Percentiles rank a stretch among this genome's conserved stretches.
phyloP scores from a whole-genome alignment of 1,140 invertebrate genomes.

The Tetranychus urticae region DNA sequence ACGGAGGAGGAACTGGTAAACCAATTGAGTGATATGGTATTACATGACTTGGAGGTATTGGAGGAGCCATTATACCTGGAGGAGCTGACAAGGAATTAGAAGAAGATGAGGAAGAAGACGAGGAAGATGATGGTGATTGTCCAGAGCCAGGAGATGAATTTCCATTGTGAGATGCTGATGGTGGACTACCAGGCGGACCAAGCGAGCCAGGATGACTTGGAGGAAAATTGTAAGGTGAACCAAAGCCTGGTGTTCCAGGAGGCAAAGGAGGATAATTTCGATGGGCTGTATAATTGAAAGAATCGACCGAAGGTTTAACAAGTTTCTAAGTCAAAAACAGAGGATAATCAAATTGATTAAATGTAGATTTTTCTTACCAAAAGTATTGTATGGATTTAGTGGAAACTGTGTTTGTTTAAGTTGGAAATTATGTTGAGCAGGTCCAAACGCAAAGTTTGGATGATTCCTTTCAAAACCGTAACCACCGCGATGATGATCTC shows the following conservation, averaged over 20 bases:
- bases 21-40: background rate
- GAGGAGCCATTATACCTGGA: background rate
- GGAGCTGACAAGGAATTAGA: background rate
- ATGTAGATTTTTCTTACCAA: too few relatives aligned
- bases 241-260: background rate
- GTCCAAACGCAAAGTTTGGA: background rate
- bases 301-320: too few relatives aligned
- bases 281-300: background rate
- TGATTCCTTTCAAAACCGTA: background rate
- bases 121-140: background rate
- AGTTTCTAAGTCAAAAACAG: too few relatives aligned
- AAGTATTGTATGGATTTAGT: too few relatives aligned
- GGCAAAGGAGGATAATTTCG: background rate
- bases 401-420: too few relatives aligned
- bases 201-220: constrained; percentile 3
- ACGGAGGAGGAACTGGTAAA: background rate
- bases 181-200: background rate
- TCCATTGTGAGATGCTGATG: background rate
- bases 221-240: background rate
- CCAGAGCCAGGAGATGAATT: background rate
- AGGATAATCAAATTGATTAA: too few relatives aligned
- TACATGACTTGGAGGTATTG: background rate
- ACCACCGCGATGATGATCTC: background rate
- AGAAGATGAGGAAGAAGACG: background rate
- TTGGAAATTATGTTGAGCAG: too few relatives aligned